A percentile compares a stretch with the other conserved stretches of the same genome.
Evolutionary conservation across 2,113 vertebrate species (phyloP).

Genomic region (Rousettus leschenaultii): DNA sequence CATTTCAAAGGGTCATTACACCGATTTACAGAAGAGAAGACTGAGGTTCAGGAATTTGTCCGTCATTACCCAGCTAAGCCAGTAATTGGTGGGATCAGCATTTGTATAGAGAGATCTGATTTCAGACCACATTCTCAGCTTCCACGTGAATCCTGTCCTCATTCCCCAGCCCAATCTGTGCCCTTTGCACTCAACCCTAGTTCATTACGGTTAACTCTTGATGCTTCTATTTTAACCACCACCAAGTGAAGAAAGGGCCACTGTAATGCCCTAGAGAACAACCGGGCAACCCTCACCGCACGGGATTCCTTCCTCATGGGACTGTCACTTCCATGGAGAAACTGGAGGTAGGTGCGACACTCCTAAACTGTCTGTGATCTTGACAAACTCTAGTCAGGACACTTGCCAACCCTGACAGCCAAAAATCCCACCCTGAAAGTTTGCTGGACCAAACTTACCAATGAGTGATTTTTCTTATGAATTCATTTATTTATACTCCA

Average conservation of each 20-base stretch:
- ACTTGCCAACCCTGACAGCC: not conserved
- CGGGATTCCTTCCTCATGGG: not conserved
- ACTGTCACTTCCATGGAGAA: not conserved
- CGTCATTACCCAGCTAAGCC: not conserved
- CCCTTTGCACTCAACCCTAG: not conserved
- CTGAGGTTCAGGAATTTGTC: not conserved
- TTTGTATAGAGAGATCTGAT: not conserved
- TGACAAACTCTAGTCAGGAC: not conserved
- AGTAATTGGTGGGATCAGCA: not conserved
- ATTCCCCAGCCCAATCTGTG: not conserved
- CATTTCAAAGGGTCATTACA: not conserved
- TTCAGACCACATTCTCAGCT: not conserved
- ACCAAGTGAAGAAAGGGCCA: not conserved
- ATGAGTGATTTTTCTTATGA: not conserved
- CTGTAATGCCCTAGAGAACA: not conserved
- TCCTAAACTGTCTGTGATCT: not conserved
- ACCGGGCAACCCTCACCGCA: not conserved
- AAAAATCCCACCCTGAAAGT: not conserved
- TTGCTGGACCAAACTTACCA: not conserved
- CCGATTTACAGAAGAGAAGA: slow-evolving; percentile 1
- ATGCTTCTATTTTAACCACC: not conserved
- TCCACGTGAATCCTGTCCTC: not conserved
- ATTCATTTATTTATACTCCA: not conserved
- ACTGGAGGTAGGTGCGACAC: not conserved
- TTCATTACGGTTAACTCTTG: not conserved